Evolutionary conservation across 1,140 invertebrate species (phyloP), one percentile per base, ranked within the genome.

Genomic region (Dendrolimus punctatus): DNA sequence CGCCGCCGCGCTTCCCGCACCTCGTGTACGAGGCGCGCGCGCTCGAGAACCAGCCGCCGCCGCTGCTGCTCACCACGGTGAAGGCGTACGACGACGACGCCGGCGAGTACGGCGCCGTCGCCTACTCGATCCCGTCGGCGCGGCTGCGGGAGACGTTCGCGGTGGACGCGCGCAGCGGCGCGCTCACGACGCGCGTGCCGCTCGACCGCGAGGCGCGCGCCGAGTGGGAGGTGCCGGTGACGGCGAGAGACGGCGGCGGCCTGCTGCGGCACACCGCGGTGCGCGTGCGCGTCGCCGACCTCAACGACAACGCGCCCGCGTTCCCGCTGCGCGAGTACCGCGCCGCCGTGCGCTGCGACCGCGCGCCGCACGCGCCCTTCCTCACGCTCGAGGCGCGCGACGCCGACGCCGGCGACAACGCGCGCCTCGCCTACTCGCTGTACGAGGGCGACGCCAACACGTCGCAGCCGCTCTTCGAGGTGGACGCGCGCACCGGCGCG

Each of bases 191-290:
- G 0, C 92, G 91, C 63, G 90, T 91, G 57, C 87, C 90, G 47
- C 88, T 98, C 51, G 96, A 98, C 82, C 85, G 96, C 38, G 97
- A 98, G 82, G 67, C 84, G 8, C 88, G 90, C 60, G 90, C 91
- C 57, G 77, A 92, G 7, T 97, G 94, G 76, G 92, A 94, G 72
- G 90, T 98, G 50, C 92, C 93, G 0, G 90, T 98, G 6, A 92
- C 93, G 79, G 96, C 95, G n/a, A 92, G 91, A 8, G 96, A 98
- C 83, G 92, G 92, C 47, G 96, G 96, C 45, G 94, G 94, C 5
- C 90, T 92, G 72, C 92, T 93, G 48, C 93, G 93, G 5, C 96
- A 95, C 76, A 90, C 95, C 3, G 91, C 90, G 6, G 90, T 98
- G 5, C 88, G 93, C 66, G 91, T 98, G 6, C 91, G 90, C 64